These are phyloP conservation scores for Branchinecta lynchi DNA, from an alignment of 1,140 invertebrate species.

Conservation along the genomic window DNA sequence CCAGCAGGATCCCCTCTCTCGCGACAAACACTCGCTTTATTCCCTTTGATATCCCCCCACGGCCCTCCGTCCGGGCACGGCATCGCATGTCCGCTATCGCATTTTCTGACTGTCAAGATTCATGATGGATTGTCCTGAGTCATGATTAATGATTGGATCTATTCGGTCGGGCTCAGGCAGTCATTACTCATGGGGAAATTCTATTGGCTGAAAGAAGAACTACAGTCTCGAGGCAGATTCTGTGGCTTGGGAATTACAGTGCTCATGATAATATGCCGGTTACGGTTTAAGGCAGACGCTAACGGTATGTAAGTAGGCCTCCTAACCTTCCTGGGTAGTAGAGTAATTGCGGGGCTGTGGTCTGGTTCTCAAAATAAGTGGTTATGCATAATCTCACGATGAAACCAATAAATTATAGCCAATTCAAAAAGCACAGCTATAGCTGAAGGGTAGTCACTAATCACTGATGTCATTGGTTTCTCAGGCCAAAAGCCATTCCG, in stretches of 20 bases:
- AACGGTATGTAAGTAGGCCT: slow-evolving; percentile 7
- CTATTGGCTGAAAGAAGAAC: slow-evolving; percentile 7
- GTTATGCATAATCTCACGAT: too few relatives aligned
- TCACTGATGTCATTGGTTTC: too few relatives aligned
- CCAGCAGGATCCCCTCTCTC: neutral
- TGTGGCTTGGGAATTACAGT: neutral
- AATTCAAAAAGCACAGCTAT: too few relatives aligned
- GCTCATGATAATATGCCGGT: neutral
- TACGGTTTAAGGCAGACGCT: neutral
- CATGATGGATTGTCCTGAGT: slow-evolving; percentile 7
- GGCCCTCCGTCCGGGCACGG: neutral
- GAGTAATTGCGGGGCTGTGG: neutral
- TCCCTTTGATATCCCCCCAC: neutral
- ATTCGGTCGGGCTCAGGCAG: neutral
- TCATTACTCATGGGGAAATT: neutral
- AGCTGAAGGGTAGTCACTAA: too few relatives aligned
- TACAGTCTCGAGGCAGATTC: neutral
- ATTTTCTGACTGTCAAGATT: slow-evolving; percentile 3
- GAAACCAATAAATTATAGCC: too few relatives aligned
- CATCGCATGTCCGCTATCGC: neutral
- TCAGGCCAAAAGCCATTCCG: too few relatives aligned
- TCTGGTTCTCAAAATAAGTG: too few relatives aligned
- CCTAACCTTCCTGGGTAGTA: neutral
- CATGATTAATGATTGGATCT: slow-evolving; percentile 12
- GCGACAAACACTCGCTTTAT: neutral